Base-by-base conservation (phyloP, 2,797 vertebrate species). In the Mormyrus proboscirostris region DNA sequence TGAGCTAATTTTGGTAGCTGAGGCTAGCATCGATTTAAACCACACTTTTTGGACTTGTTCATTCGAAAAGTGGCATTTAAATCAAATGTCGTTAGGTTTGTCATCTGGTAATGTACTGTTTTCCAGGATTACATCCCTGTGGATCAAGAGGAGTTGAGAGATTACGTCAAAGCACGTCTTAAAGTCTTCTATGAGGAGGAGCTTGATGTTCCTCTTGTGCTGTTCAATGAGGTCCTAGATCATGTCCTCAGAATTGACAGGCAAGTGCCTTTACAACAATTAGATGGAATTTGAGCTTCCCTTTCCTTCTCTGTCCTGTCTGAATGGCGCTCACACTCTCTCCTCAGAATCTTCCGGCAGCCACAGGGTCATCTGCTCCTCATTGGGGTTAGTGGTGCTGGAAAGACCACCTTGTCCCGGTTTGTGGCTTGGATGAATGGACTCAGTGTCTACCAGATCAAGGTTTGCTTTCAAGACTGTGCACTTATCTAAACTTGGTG, bases 351-450 rank as follows among this genome's bases (percentile, higher is more conserved):
- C 93, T 99, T 99, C 97, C 98, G 99, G 76, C 99, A 99, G 90
- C 98, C 99, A 19, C 98, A 99, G 92, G 99, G 99, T 33, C 98
- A 99, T 93, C 95, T 99, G 89, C 97, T 99, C 88, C 95, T 99
- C 90, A 99, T 99, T 59, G 99, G 99, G 88, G 99, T 99, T 88
- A 99, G 99, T 9, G 99, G 99, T 88, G 98, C 99, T 22, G 99
- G 99, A 84, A 99, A 99, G 92, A 99, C 99, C 0, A 99, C 99
- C 0, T 95, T 99, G 41, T 99, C 99, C 2, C 97, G 99, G 90
- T 99, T 99, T 1, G 98, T 99, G 73, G 98, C 99, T 91, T 99
- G 99, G 99, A 99, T 99, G 99, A 99, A 99, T 0, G 99, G 99
- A 55, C 94, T 99, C 76, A 99, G 98, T 6, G 99, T 99, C 55